Evolutionary conservation across 2,797 vertebrate genomes (phyloP).

Genomic region (Myotis planiceps): DNA sequence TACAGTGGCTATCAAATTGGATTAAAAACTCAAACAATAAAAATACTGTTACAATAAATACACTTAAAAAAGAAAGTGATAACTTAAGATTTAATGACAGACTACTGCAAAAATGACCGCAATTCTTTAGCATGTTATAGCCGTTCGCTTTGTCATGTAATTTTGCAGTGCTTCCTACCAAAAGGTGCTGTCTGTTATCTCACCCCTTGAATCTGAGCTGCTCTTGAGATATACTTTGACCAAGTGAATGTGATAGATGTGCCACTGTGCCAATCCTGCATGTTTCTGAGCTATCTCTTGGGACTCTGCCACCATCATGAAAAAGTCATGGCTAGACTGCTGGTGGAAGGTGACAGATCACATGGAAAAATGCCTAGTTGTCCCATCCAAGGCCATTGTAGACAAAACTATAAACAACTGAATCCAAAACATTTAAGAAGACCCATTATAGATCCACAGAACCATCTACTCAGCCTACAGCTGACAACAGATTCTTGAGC

Average conservation of each 20-base stretch:
- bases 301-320: not conserved
- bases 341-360: not conserved
- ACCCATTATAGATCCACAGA: not conserved
- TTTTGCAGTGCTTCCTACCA: not conserved
- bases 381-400: not conserved
- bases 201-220: not conserved
- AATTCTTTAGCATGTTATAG: not conserved
- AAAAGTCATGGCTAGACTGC: not conserved
- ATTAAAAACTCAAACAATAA: not conserved
- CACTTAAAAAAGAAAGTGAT: not conserved
- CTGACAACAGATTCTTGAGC: not conserved
- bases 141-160: not conserved
- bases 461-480: not conserved
- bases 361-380: not conserved
- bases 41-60: not conserved
- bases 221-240: not conserved
- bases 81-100: not conserved
- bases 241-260: not conserved
- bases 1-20: not conserved
- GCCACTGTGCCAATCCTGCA: not conserved
- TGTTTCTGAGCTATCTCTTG: not conserved
- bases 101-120: not conserved
- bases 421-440: not conserved
- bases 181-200: not conserved
- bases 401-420: not conserved